phyloP scores from a whole-genome alignment of 2,888 invertebrate genomes.

The Lypha dubia region DNA sequence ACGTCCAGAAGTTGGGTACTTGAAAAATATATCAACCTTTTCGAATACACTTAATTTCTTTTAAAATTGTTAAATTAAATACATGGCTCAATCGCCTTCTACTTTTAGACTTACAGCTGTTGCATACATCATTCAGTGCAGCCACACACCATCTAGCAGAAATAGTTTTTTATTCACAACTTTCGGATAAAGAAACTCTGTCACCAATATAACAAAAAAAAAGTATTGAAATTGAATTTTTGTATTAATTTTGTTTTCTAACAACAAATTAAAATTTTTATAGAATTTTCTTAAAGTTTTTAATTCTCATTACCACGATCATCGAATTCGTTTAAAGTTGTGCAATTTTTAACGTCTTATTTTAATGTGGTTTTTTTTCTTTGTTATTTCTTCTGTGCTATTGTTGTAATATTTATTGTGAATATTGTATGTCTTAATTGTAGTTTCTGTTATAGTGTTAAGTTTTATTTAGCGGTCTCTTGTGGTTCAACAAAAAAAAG shows the following conservation, averaged over 20 bases:
- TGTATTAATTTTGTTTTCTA: not conserved
- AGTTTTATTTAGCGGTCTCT: constrained; percentile 44
- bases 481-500: constrained; percentile 50
- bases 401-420: constrained; percentile 28
- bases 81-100: too few relatives aligned
- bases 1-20: not conserved
- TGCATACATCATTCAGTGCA: too few relatives aligned
- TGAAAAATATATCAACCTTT: too few relatives aligned
- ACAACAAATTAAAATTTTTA: not conserved
- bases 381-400: not conserved
- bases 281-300: not conserved
- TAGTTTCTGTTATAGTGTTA: constrained; percentile 28
- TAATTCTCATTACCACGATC: not conserved
- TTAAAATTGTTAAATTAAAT: too few relatives aligned
- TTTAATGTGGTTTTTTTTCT: not conserved
- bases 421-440: constrained; percentile 25
- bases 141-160: too few relatives aligned
- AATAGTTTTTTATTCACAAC: too few relatives aligned
- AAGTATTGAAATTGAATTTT: too few relatives aligned
- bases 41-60: too few relatives aligned
- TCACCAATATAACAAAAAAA: too few relatives aligned
- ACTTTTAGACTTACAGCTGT: too few relatives aligned
- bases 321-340: not conserved
- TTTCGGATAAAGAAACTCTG: too few relatives aligned
- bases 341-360: not conserved